These are phyloP conservation scores for Meandrusa payeni DNA, from an alignment of 2,888 invertebrate species.

Conservation along the genomic window DNA sequence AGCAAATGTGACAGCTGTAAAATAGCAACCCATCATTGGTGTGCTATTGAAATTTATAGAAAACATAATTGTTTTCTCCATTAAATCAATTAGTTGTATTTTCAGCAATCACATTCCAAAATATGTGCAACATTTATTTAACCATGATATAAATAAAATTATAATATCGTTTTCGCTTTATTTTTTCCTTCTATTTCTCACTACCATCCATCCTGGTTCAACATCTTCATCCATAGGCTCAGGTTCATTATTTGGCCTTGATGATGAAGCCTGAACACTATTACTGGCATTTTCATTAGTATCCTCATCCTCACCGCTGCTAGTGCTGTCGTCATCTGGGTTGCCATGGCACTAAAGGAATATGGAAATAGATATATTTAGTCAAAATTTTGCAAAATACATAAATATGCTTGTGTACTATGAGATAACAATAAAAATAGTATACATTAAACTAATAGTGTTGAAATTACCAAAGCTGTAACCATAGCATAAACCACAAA, in stretches of 20 bases:
- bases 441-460: too few relatives aligned
- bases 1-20: too few relatives aligned
- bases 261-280: slow-evolving; percentile 37
- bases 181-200: slow-evolving; percentile 77
- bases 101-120: too few relatives aligned
- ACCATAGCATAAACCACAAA: too few relatives aligned
- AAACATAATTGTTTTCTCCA: too few relatives aligned
- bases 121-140: too few relatives aligned
- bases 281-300: slow-evolving; percentile 33
- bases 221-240: slow-evolving; percentile 73
- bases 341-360: slow-evolving; percentile 65
- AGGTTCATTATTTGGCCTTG: slow-evolving; percentile 38
- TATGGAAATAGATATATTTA: background rate
- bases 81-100: too few relatives aligned
- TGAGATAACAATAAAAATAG: too few relatives aligned
- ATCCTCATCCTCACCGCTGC: slow-evolving; percentile 57
- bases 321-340: slow-evolving; percentile 71
- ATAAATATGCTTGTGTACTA: slow-evolving; percentile 1
- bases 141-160: too few relatives aligned
- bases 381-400: background rate
- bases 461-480: too few relatives aligned
- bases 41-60: too few relatives aligned
- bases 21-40: too few relatives aligned
- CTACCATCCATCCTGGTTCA: slow-evolving; percentile 86
- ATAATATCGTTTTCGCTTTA: slow-evolving; percentile 44